Base-by-base conservation (phyloP, 1,140 invertebrate genomes). In the Ectropis grisescens region DNA sequence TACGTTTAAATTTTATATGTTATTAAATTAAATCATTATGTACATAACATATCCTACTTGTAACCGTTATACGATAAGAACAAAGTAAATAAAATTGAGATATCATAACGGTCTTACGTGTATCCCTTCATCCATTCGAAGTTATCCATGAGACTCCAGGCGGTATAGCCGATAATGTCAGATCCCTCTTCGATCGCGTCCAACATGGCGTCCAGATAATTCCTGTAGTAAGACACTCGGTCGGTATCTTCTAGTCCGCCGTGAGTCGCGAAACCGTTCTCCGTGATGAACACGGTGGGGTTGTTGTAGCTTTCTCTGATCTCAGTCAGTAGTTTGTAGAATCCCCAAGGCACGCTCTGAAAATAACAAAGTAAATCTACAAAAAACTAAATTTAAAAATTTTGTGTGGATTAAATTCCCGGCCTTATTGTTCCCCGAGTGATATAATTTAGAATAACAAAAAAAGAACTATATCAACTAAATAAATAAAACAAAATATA, bases 101-200 rank as follows among this genome's bases (percentile, higher is more conserved):
- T n/a, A n/a, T n/a, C n/a, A n/a, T n/a, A n/a, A 39, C 19, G 24
- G 3, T 49, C 81, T 85, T 70, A 89, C 78, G 49, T 76, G 40
- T 84, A 83, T 41, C 83, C 84, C 10, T 54, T 52, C 12, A 65
- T 53, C 87, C 87, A 89, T 64, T 90, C 88, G 48, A 89, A 88
- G 47, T 88, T 89, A 45, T 90, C 89, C 71, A 89, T 71, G 2
- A 90, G 51, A 24, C 85, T 85, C 89, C 88, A 90, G 2, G 78
- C 81, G 12, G 84, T 84, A 47, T 90, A 91, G 0, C 71, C 85
- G 13, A 30, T 47, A 2, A 83, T 29, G 36, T 82, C 61, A 14
- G 57, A 66, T 2, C 59, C 66, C 2, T 75, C 64, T 0, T 68
- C 60, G 2, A 80, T 65, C 0, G 76, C 71, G 15, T 78, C 61